Conservation (phyloP, 2,797 vertebrate species). For the Adrianichthys oophorus region DNA sequence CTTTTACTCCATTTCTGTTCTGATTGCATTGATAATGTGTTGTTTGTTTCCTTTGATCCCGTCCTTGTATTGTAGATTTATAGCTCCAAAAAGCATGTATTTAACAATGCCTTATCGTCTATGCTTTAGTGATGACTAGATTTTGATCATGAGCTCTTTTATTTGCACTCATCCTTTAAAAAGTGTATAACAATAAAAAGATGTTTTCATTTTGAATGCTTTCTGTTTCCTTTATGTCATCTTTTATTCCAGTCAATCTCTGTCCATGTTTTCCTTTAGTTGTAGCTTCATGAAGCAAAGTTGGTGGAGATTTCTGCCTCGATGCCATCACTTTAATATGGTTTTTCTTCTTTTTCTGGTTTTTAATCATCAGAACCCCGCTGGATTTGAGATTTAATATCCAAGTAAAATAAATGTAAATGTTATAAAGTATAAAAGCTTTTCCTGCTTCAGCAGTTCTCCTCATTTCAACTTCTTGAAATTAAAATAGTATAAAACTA, state of each 20-base stretch:
- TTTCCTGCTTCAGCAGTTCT: too few relatives aligned
- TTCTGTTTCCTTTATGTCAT: constrained; percentile 77
- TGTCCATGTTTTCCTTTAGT: constrained; percentile 74
- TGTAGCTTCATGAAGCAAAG: constrained; percentile 31
- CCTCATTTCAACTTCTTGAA: too few relatives aligned
- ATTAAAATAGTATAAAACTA: too few relatives aligned
- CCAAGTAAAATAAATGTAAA: too few relatives aligned
- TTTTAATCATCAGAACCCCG: too few relatives aligned
- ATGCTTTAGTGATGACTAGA: constrained; percentile 80
- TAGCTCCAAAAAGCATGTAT: constrained; percentile 79
- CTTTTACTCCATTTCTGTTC: constrained; percentile 60
- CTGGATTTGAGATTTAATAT: too few relatives aligned
- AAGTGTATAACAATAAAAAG: constrained; percentile 82
- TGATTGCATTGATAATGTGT: constrained; percentile 69
- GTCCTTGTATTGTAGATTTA: constrained; percentile 78
- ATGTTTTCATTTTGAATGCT: constrained; percentile 82
- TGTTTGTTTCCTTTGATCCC: constrained; percentile 65
- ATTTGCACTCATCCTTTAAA: constrained; percentile 84
- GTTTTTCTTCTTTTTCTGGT: too few relatives aligned
- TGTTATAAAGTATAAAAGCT: too few relatives aligned
- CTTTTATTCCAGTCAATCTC: constrained; percentile 56
- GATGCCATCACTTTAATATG: too few relatives aligned
- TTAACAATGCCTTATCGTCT: constrained; percentile 81
- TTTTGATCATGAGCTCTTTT: constrained; percentile 77
- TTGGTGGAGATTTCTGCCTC: constrained; percentile 2